Evolutionary conservation across 2,113 vertebrate species (phyloP).

Genomic region (zebrafish (Danio rerio)): GRCz12tu NC_133195.1:50321501-50322000

Average conservation of each 20-base stretch:
- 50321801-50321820: not conserved
- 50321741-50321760: slow-evolving; percentile 2
- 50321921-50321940: too few relatives aligned
- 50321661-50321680: not conserved
- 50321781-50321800: slow-evolving; percentile 21
- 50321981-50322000: too few relatives aligned
- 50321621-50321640: slow-evolving; percentile 66
- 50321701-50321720: not conserved
- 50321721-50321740: not conserved
- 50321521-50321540: too few relatives aligned
- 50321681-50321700: not conserved
- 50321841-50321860: too few relatives aligned
- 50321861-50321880: too few relatives aligned
- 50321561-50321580: slow-evolving; percentile 7
- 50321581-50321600: slow-evolving; percentile 70
- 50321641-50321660: slow-evolving; percentile 62
- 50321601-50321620: slow-evolving; percentile 67
- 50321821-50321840: not conserved
- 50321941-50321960: too few relatives aligned
- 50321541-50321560: not conserved
- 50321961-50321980: too few relatives aligned
- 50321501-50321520: not conserved
- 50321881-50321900: too few relatives aligned
- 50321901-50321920: too few relatives aligned
- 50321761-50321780: slow-evolving; percentile 15